Percentiles rank a stretch among this genome's conserved stretches.
These are phyloP conservation scores for Nothocercus nigrocapillus DNA, from an alignment of 2,113 vertebrate species.

Conservation along the genomic window DNA sequence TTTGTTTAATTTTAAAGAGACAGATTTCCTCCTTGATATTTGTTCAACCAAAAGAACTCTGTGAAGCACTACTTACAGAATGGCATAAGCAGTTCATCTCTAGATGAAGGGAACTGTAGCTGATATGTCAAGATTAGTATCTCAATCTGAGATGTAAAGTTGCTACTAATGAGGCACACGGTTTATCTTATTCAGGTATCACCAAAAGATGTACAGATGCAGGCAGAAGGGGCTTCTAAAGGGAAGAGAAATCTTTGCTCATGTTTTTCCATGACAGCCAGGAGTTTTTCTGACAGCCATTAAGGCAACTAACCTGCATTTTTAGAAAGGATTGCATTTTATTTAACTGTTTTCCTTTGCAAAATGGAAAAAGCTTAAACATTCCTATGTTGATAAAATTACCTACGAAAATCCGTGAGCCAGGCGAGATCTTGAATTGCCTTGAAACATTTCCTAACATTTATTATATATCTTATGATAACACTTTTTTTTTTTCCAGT, in stretches of 20 bases:
- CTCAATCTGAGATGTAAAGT: constrained; percentile 19
- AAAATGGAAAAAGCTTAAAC: not conserved
- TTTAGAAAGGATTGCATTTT: constrained; percentile 8
- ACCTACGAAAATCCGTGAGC: not conserved
- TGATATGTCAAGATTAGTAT: not conserved
- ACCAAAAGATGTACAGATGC: not conserved
- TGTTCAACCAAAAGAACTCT: not conserved
- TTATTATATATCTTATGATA: not conserved
- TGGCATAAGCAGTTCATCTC: not conserved
- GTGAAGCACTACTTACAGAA: not conserved
- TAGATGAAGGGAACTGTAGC: not conserved
- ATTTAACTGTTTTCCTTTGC: not conserved
- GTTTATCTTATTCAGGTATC: not conserved
- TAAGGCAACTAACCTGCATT: constrained; percentile 32
- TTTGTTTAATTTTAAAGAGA: not conserved
- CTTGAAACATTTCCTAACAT: not conserved
- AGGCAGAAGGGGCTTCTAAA: constrained; percentile 30
- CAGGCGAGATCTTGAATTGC: not conserved
- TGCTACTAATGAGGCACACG: constrained; percentile 12
- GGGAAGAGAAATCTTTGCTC: not conserved
- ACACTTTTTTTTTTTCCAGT: not conserved
- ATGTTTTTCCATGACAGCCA: not conserved
- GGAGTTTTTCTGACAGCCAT: constrained; percentile 39
- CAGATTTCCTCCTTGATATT: not conserved
- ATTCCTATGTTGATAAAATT: not conserved